phyloP scores from a whole-genome alignment of 2,113 vertebrate species.

The Lepus americanus region DNA sequence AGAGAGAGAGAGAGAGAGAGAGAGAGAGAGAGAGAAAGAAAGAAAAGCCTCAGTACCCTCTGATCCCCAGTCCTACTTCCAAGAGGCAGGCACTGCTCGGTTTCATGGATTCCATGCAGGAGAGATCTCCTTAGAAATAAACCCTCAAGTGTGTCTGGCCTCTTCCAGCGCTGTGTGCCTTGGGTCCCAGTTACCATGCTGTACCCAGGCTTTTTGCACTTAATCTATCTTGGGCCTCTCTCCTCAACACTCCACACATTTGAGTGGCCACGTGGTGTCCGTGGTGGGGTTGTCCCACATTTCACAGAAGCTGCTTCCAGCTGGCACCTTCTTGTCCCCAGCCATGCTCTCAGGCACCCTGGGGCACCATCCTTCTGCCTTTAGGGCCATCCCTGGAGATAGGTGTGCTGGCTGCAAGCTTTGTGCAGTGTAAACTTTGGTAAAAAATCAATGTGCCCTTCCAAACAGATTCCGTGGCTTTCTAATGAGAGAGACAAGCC shows the following conservation, averaged over 20 bases:
- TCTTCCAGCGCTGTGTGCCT: not conserved
- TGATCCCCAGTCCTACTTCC: not conserved
- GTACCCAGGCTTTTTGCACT: not conserved
- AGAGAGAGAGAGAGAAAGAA: not conserved
- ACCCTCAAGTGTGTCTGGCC: not conserved
- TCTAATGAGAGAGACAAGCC: not conserved
- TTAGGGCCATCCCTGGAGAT: not conserved
- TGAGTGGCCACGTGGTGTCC: not conserved
- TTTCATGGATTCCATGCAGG: slow-evolving; percentile 27
- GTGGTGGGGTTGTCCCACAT: not conserved
- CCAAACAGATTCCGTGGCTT: slow-evolving; percentile 43
- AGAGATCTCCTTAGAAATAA: slow-evolving; percentile 19
- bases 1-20: too few relatives aligned
- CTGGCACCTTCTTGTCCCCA: not conserved
- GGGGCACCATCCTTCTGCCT: not conserved
- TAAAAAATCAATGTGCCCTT: not conserved
- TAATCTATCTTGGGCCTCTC: not conserved
- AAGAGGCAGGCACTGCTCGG: not conserved
- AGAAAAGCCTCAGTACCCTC: not conserved
- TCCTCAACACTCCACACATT: not conserved
- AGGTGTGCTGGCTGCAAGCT: not conserved
- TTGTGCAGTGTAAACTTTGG: not conserved
- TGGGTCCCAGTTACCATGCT: not conserved
- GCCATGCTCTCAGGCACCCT: not conserved
- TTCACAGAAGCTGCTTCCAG: not conserved